Evolutionary conservation across 2,888 invertebrate genomes (phyloP), one percentile per base, ranked within the genome.

Genomic region (Vannuccia rotundouncinata): DNA sequence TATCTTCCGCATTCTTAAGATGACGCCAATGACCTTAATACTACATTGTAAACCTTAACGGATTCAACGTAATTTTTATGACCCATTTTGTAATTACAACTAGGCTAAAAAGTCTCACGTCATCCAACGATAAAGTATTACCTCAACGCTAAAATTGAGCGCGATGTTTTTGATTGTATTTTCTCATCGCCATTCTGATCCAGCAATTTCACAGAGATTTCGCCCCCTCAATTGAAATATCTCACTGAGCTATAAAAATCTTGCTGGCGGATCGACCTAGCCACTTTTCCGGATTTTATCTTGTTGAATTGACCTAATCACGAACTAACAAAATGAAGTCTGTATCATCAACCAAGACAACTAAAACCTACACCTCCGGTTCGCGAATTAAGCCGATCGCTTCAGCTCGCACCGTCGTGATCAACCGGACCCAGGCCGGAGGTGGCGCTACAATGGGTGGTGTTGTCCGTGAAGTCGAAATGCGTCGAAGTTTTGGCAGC

Each of bases 381-480:
- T 45, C 45, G 5, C 45, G 45, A 5, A 45, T 45, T 13, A 79
- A 31, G 29, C 59, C 79, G 29, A 80, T 80, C 22, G 29, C 81
- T 2, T 25, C 79, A n/a, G 59, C 45, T 22, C 28, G 59, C 31
- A 78, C 27, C 2, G 73, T 81, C 25, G 73, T 81, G n/a, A 76
- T 80, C 31, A 31, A 30, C n/a, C 2, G 29, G 22, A 5, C 10
- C 10, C 45, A 25, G 80, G 80, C 1, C n/a, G 31, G n/a, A 25
- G 25, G 59, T 10, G 13, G 27, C n/a, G 28, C 2, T 2, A 17
- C 22, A 10, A 79, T 74, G n/a, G 81, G 81, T 22, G 80, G 80
- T 25, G 25, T 80, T 17, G 80, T 25, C 17, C 27, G 31, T 17
- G 81, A 81, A 30, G 25, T 31, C 13, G 81, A 74, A 29, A 59